Conservation (phyloP, 2,888 invertebrate species). For the Eristalinus sepulchralis region DNA sequence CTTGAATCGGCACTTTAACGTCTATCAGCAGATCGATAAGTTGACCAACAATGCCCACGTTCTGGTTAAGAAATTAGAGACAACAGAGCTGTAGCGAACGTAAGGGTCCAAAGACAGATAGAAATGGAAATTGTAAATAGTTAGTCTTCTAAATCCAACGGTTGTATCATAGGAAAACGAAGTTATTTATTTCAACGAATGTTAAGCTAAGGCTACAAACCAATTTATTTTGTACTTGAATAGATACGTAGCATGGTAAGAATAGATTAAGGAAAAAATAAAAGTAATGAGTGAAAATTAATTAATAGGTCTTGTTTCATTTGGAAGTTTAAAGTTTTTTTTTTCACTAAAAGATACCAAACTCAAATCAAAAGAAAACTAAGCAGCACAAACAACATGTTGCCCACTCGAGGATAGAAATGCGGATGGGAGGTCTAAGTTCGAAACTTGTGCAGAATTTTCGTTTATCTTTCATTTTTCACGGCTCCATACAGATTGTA, state of each 20-base stretch:
- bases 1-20: conserved; percentile 84
- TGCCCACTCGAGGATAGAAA: too few species aligned
- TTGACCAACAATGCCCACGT: conserved; percentile 84
- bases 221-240: neutral
- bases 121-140: conserved; percentile 27
- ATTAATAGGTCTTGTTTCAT: too few species aligned
- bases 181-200: conserved; percentile 64
- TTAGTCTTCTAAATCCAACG: neutral
- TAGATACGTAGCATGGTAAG: neutral
- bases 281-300: too few species aligned
- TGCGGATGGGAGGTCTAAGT: too few species aligned
- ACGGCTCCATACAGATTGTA: too few species aligned
- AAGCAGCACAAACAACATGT: too few species aligned
- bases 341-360: too few species aligned
- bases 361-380: too few species aligned
- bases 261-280: neutral
- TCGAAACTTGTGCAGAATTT: too few species aligned
- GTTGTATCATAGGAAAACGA: conserved; percentile 38
- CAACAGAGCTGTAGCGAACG: conserved; percentile 85
- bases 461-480: too few species aligned
- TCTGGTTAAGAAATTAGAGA: conserved; percentile 88
- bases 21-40: conserved; percentile 88
- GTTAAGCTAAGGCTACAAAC: conserved; percentile 7
- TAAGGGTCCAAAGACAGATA: neutral
- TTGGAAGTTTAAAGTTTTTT: too few species aligned